These are phyloP conservation scores for Apodemia hepburni DNA, from an alignment of 2,888 invertebrate species.

Conservation along the genomic window DNA sequence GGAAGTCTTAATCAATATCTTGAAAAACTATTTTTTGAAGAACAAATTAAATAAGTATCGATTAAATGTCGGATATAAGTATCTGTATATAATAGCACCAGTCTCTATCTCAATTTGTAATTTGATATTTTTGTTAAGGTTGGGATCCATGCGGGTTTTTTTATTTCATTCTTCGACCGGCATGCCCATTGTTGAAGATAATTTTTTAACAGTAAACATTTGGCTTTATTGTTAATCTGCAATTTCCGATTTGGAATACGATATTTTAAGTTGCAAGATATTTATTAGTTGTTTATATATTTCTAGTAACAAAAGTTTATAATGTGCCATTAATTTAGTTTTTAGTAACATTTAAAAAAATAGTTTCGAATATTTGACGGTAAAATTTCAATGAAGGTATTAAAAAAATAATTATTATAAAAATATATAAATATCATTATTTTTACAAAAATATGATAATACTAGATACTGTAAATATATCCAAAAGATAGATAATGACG, in stretches of 20 bases:
- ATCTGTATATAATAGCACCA: background rate
- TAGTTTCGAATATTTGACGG: too few species aligned
- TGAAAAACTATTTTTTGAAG: too few species aligned
- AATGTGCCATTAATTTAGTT: background rate
- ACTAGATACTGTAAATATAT: too few species aligned
- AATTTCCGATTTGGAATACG: conserved; percentile 25
- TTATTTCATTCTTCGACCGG: conserved; percentile 42
- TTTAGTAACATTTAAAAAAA: too few species aligned
- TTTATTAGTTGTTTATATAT: background rate
- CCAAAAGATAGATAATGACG: too few species aligned
- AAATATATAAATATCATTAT: too few species aligned
- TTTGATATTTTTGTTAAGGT: conserved; percentile 57
- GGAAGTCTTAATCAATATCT: too few species aligned
- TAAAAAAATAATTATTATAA: too few species aligned
- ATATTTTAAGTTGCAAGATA: conserved; percentile 19
- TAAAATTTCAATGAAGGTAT: too few species aligned
- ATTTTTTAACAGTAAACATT: conserved; percentile 75
- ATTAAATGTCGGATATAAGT: background rate
- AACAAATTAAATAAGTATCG: background rate
- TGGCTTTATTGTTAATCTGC: conserved; percentile 47
- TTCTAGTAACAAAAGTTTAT: background rate
- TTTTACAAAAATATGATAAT: too few species aligned
- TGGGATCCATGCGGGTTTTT: conserved; percentile 41
- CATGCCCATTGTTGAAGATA: conserved; percentile 53
- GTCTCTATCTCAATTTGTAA: conserved; percentile 40